phyloP scores from a whole-genome alignment of 2,113 vertebrate species.

The Gymnogyps californianus region DNA sequence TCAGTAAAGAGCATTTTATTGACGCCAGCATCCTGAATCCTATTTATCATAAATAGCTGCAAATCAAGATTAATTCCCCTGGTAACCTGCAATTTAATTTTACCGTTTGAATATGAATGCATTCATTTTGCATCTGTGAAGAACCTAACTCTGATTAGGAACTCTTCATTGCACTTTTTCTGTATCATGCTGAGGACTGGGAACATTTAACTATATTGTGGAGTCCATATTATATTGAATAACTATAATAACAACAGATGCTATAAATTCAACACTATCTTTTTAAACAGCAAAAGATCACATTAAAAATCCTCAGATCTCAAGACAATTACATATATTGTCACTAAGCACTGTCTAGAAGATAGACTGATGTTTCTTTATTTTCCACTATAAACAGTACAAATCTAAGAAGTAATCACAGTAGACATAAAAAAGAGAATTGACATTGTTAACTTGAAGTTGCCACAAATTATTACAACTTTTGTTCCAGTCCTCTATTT shows the following conservation, averaged over 20 bases:
- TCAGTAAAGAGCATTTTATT: background rate
- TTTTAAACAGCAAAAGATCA: background rate
- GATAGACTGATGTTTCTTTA: background rate
- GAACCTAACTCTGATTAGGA: background rate
- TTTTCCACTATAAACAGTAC: background rate
- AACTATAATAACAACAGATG: background rate
- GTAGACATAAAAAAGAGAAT: background rate
- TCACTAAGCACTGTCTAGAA: background rate
- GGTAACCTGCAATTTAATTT: slow-evolving; percentile 35
- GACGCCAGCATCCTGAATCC: background rate
- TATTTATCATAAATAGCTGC: slow-evolving; percentile 33
- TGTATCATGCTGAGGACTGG: background rate
- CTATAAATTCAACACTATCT: background rate
- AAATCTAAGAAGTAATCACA: background rate
- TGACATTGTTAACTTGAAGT: background rate
- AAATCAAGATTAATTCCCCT: slow-evolving; percentile 52
- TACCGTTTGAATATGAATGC: slow-evolving; percentile 6
- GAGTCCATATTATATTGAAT: background rate
- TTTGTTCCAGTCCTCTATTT: background rate
- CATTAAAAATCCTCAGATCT: background rate
- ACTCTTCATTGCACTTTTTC: background rate
- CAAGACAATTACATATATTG: background rate
- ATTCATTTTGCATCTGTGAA: background rate
- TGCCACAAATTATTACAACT: background rate
- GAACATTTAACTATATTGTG: background rate